Conservation (phyloP, 2,888 invertebrate genomes). For the Phania funesta region DNA sequence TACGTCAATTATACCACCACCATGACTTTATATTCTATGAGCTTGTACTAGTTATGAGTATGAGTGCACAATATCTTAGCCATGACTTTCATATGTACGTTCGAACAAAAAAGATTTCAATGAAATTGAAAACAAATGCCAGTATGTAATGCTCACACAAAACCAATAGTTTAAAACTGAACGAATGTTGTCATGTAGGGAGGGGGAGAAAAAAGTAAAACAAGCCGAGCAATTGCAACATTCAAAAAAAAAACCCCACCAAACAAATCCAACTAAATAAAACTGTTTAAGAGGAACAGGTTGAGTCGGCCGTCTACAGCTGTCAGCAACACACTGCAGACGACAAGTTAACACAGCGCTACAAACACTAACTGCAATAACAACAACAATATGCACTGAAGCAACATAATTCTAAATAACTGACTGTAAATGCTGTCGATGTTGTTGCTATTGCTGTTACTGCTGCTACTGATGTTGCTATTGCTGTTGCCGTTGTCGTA, state of each 20-base stretch:
- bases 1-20: not conserved
- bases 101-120: slow-evolving; percentile 45
- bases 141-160: slow-evolving; percentile 55
- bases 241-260: slow-evolving; percentile 25
- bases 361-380: slow-evolving; percentile 22
- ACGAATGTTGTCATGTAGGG: slow-evolving; percentile 33
- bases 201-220: slow-evolving; percentile 2
- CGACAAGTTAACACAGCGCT: slow-evolving; percentile 49
- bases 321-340: slow-evolving; percentile 60
- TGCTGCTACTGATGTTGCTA: slow-evolving; percentile 7
- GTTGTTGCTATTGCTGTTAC: slow-evolving; percentile 23
- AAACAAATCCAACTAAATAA: slow-evolving; percentile 48
- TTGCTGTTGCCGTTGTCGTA: slow-evolving; percentile 48
- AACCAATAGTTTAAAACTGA: slow-evolving; percentile 53
- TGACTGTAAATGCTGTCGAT: slow-evolving; percentile 48
- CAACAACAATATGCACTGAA: slow-evolving; percentile 26
- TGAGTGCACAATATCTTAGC: slow-evolving; percentile 33
- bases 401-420: slow-evolving; percentile 58
- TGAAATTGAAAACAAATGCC: slow-evolving; percentile 66
- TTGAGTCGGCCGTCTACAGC: slow-evolving; percentile 61
- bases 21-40: slow-evolving; percentile 40
- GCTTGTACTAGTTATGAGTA: slow-evolving; percentile 49
- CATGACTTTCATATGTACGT: slow-evolving; percentile 54
- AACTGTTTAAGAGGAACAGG: slow-evolving; percentile 62
- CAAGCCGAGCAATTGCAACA: slow-evolving; percentile 46